Evolutionary conservation across 1,140 invertebrate species (phyloP).

Genomic region (Neelides sp.): DNA sequence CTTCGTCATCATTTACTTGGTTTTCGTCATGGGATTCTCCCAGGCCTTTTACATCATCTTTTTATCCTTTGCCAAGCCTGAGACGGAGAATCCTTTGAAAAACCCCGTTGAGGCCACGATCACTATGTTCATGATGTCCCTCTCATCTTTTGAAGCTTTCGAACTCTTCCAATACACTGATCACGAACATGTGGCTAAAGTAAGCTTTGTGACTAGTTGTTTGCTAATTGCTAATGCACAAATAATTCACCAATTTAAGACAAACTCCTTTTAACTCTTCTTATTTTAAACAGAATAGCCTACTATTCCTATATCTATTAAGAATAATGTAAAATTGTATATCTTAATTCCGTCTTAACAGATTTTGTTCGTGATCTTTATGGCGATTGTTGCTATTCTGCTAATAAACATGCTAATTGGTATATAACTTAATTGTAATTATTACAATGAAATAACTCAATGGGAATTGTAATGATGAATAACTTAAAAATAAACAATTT

Average conservation of each 20-base stretch:
- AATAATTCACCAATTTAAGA: no score
- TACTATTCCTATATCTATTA: no score
- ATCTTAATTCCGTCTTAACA: conserved; percentile 42
- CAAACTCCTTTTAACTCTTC: no score
- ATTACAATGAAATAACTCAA: no score
- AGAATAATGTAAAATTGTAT: no score
- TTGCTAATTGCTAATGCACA: no score
- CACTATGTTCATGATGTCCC: conserved; percentile 94
- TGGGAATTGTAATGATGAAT: no score
- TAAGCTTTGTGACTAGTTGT: no score
- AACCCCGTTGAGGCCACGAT: conserved; percentile 85
- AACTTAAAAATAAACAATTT: no score
- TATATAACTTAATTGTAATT: no score
- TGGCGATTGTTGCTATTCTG: conserved; percentile 88
- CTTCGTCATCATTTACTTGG: conserved; percentile 89
- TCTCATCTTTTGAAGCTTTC: conserved; percentile 91
- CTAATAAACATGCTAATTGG: conserved; percentile 97
- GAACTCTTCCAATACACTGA: conserved; percentile 73
- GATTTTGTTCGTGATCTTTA: conserved; percentile 86
- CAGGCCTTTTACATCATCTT: conserved; percentile 55
- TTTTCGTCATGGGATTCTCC: conserved; percentile 95
- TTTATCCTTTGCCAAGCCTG: conserved; percentile 16
- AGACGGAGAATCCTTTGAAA: conserved; percentile 65
- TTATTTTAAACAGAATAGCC: no score
- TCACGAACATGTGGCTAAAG: conserved; percentile 78